Percentiles rank a stretch among this genome's conserved stretches.
phyloP scores from a whole-genome alignment of 2,113 vertebrate species.

The Anhinga rufa region DNA sequence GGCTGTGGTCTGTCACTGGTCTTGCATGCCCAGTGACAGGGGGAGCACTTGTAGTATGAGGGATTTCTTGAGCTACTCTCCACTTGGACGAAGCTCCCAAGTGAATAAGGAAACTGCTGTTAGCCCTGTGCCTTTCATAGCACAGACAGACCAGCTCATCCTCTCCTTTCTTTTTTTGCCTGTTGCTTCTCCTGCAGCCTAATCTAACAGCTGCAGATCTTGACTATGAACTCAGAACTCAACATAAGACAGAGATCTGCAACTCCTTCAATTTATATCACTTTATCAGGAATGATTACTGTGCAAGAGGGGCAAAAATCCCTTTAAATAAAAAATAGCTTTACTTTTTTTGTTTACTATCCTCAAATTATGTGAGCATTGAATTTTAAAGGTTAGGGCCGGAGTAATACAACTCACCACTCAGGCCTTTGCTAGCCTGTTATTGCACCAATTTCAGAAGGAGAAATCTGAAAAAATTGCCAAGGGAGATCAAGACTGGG shows the following conservation, averaged over 20 bases:
- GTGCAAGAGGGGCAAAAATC: not conserved
- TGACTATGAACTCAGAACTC: not conserved
- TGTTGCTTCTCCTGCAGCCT: not conserved
- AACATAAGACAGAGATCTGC: not conserved
- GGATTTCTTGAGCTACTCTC: not conserved
- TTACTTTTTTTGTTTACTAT: not conserved
- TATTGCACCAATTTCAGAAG: not conserved
- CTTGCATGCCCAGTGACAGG: too few species aligned
- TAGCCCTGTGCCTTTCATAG: not conserved
- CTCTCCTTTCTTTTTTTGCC: not conserved
- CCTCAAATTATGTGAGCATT: not conserved
- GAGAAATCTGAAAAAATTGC: not conserved
- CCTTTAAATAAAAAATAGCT: not conserved
- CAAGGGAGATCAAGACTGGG: not conserved
- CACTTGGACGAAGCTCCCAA: not conserved
- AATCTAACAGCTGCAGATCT: not conserved
- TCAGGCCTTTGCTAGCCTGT: not conserved
- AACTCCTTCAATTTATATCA: not conserved
- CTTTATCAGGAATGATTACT: not conserved
- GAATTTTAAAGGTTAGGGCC: not conserved
- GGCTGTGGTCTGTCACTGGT: not conserved
- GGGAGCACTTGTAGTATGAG: not conserved
- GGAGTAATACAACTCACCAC: not conserved
- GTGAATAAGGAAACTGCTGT: not conserved
- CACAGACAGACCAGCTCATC: not conserved